A percentile compares a stretch with the other conserved stretches of the same genome.
These are phyloP conservation scores for Luehdorfia chinensis DNA, from an alignment of 1,140 invertebrate genomes.

Conservation along the genomic window DNA sequence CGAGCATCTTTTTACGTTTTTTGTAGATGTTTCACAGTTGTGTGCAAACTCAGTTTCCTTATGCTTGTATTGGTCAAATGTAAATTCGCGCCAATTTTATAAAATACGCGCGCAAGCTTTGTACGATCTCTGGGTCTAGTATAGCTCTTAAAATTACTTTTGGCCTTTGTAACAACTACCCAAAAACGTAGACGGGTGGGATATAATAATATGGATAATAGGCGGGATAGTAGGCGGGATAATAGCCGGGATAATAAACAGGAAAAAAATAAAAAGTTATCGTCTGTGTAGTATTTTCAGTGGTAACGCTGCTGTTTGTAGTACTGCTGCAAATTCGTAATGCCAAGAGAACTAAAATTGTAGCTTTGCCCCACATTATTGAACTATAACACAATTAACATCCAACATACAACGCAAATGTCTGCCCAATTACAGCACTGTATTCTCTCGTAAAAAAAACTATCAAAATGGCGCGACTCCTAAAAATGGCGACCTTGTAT, in stretches of 20 bases:
- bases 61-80: too few relatives aligned
- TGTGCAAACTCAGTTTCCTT: too few relatives aligned
- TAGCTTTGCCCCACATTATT: slow-evolving; percentile 3
- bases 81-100: too few relatives aligned
- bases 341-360: neutral
- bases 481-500: neutral
- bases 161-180: slow-evolving; percentile 22
- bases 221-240: slow-evolving; percentile 16
- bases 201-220: slow-evolving; percentile 14
- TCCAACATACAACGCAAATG: neutral
- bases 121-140: too few relatives aligned
- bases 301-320: neutral
- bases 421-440: neutral
- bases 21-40: too few relatives aligned
- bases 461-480: neutral
- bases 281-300: neutral
- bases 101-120: too few relatives aligned
- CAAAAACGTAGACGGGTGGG: slow-evolving; percentile 23
- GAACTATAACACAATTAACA: neutral
- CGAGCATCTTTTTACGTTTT: too few relatives aligned
- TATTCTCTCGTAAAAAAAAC: neutral
- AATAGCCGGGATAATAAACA: slow-evolving; percentile 15
- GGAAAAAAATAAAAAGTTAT: slow-evolving; percentile 13
- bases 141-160: too few relatives aligned
- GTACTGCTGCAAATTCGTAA: neutral